A percentile compares a stretch with the other conserved stretches of the same genome.
Evolutionary conservation across 2,888 invertebrate species (phyloP).

Genomic region (Eretmocerus hayati): DNA sequence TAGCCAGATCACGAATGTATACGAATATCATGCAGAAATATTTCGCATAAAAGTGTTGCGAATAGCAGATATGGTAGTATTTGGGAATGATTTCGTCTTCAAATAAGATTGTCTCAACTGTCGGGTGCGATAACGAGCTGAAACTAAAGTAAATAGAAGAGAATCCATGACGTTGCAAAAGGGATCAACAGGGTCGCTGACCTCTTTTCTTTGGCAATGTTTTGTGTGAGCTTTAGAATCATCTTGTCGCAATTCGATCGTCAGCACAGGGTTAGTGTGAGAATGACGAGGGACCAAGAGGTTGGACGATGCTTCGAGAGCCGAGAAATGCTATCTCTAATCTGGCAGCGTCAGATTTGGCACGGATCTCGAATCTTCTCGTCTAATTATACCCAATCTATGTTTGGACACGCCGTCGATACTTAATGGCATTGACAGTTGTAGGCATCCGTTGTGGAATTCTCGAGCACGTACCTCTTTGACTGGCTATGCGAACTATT

Average conservation of each 20-base stretch:
- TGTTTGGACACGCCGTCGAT: slow-evolving; percentile 37
- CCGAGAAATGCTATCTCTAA: too few relatives aligned
- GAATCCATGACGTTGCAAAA: slow-evolving; percentile 2
- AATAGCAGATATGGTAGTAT: background rate
- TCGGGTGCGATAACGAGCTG: slow-evolving; percentile 17
- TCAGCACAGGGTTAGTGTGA: slow-evolving; percentile 28
- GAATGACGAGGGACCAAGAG: slow-evolving; percentile 13
- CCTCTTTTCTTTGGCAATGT: slow-evolving; percentile 16
- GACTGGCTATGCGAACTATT: too few relatives aligned
- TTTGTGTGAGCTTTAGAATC: too few relatives aligned
- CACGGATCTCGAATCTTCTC: slow-evolving; percentile 17
- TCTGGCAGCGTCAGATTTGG: slow-evolving; percentile 26
- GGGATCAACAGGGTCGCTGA: slow-evolving; percentile 16
- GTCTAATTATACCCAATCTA: slow-evolving; percentile 44
- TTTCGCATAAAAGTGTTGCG: background rate
- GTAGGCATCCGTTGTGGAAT: slow-evolving; percentile 7
- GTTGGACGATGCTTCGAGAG: too few relatives aligned
- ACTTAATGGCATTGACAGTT: slow-evolving; percentile 42
- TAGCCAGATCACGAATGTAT: too few relatives aligned
- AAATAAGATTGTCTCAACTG: slow-evolving; percentile 10
- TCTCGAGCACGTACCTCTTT: too few relatives aligned
- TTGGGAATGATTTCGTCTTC: background rate
- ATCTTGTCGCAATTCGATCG: slow-evolving; percentile 23
- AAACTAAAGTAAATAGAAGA: slow-evolving; percentile 21
- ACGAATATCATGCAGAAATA: background rate